phyloP scores from a whole-genome alignment of 2,888 invertebrate species.

The Agrochola lota region DNA sequence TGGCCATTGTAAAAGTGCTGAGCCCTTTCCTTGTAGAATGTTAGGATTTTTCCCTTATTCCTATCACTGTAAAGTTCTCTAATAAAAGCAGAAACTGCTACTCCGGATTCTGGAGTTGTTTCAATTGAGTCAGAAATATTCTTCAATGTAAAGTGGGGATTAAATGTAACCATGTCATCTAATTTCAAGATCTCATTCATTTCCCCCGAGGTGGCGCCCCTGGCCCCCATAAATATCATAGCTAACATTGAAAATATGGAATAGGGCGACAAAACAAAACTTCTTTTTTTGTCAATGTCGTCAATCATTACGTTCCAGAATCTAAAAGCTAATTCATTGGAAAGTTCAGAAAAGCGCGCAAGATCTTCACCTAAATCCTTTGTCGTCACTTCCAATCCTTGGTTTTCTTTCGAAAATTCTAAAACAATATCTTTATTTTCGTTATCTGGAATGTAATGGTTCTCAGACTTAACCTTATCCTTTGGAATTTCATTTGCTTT shows the following conservation, averaged over 20 bases:
- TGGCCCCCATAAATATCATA: slow-evolving; percentile 97
- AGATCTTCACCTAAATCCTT: slow-evolving; percentile 93
- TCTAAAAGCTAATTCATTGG: slow-evolving; percentile 96
- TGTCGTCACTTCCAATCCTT: slow-evolving; percentile 94
- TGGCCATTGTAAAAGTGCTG: slow-evolving; percentile 96
- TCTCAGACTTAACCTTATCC: slow-evolving; percentile 82
- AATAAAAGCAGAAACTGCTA: slow-evolving; percentile 95
- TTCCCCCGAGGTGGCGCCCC: slow-evolving; percentile 96
- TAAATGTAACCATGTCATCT: slow-evolving; percentile 97
- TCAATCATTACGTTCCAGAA: slow-evolving; percentile 94
- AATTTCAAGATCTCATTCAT: slow-evolving; percentile 96
- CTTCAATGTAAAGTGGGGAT: slow-evolving; percentile 96
- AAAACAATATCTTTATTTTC: slow-evolving; percentile 83
- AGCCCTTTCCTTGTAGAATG: slow-evolving; percentile 96
- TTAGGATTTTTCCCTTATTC: slow-evolving; percentile 94
- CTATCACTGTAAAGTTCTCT: slow-evolving; percentile 96
- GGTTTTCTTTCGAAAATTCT: slow-evolving; percentile 87
- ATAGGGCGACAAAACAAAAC: slow-evolving; percentile 95
- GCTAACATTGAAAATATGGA: slow-evolving; percentile 96
- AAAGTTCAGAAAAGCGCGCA: slow-evolving; percentile 94
- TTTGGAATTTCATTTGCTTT: slow-evolving; percentile 82
- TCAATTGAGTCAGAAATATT: slow-evolving; percentile 96
- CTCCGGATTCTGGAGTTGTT: slow-evolving; percentile 92
- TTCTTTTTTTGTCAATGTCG: slow-evolving; percentile 93
- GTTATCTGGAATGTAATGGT: slow-evolving; percentile 71